Conservation (phyloP, 2,113 vertebrate species). For the Cavia aperea region DNA sequence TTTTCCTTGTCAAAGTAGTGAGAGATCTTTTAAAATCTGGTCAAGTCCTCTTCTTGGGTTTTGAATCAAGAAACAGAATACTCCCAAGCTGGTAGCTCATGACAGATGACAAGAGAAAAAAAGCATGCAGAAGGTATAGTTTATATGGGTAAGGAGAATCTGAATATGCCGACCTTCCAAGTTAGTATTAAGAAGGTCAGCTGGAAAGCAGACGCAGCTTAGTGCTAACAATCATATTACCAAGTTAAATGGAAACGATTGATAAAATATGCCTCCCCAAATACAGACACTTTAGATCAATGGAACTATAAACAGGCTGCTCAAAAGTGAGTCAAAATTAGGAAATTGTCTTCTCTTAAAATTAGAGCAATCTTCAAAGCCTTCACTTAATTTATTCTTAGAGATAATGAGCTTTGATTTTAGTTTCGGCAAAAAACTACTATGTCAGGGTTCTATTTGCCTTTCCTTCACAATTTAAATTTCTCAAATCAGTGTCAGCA, state of each 20-base stretch:
- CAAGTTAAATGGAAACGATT: neutral
- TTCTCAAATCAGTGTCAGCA: slow-evolving; percentile 70
- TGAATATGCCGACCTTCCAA: neutral
- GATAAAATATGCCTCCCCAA: neutral
- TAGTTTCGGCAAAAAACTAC: slow-evolving; percentile 67
- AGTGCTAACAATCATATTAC: slow-evolving; percentile 8
- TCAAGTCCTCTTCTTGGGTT: neutral
- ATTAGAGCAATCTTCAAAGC: slow-evolving; percentile 55
- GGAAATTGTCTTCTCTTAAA: slow-evolving; percentile 64
- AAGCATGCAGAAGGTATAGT: neutral
- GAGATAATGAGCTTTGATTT: slow-evolving; percentile 68
- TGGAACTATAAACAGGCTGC: slow-evolving; percentile 50
- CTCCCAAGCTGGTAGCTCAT: neutral
- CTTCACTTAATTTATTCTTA: slow-evolving; percentile 59
- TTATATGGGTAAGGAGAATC: neutral
- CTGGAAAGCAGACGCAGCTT: neutral
- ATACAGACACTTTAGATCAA: slow-evolving; percentile 62
- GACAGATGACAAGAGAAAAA: neutral
- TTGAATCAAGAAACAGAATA: slow-evolving; percentile 36
- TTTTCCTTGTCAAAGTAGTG: neutral
- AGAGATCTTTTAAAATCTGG: slow-evolving; percentile 1
- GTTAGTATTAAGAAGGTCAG: neutral
- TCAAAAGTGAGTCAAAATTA: slow-evolving; percentile 58
- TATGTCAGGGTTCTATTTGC: slow-evolving; percentile 69
- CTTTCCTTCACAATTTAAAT: slow-evolving; percentile 71